Evolutionary conservation across 2,113 vertebrate genomes (phyloP), one percentile per base, ranked within the genome.

Genomic region (Notothenia rossii): DNA sequence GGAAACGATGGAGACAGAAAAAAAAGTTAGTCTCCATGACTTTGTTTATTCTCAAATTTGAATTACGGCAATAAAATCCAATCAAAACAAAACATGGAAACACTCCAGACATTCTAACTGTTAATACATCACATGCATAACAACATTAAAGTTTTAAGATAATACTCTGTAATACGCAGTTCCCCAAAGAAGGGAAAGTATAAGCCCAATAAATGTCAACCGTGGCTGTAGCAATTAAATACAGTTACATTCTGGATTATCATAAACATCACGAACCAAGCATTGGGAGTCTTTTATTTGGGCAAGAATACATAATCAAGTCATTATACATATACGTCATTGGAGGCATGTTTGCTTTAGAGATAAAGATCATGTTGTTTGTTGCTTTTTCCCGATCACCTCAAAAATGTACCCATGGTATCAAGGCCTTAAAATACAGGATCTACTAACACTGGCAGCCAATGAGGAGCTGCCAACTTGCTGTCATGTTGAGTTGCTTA

Each of bases 401-500:
- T 71, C 43, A 56, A 65, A 29, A 71, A 45, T 33, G 72, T 48
- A 12, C 8, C 36, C 10, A 3, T 17, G n/a, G 6, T 14, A 72
- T 46, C 0, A 43, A 82, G 22, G 75, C 14, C 59, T 70, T 73
- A 59, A 82, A 82, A 78, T 43, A 54, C 71, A 69, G 46, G 29
- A 43, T 72, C 49, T 70, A 62, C 56, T n/a, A 76, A 64, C 58
- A 74, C 29, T 14, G 3, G 36, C 65, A 75, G 63, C 60, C 75
- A 82, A 73, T 84, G 53, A 82, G 20, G n/a, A 51, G 46, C 77
- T 82, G 79, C 74, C 69, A 83, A 75, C 58, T 65, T 43, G 75
- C 85, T 79, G 83, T 87, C 72, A 80, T 61, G 43, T 46, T 36
- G 73, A 59, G 79, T 83, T 86, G 77, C 88, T 81, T 83, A 79